A percentile compares a stretch with the other conserved stretches of the same genome.
Conservation (phyloP, 2,113 vertebrate species). For the Pao palembangensis region DNA sequence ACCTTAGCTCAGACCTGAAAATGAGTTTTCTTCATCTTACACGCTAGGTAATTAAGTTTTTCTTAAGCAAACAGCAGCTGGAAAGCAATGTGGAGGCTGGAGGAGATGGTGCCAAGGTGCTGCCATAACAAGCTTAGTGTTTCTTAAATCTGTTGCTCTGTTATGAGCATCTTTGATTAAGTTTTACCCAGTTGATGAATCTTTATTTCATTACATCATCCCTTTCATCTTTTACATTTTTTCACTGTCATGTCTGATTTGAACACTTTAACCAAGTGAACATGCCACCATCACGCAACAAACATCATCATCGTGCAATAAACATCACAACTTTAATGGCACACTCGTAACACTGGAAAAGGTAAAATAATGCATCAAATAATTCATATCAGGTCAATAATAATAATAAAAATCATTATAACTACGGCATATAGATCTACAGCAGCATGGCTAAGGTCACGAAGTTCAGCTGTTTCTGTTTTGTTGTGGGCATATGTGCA, state of each 20-base stretch:
- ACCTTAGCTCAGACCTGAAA: slow-evolving; percentile 9
- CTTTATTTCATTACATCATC: slow-evolving; percentile 1
- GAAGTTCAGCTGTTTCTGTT: too few relatives aligned
- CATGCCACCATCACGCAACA: not conserved
- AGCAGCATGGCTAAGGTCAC: too few relatives aligned
- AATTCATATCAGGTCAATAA: too few relatives aligned
- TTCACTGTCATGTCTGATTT: slow-evolving; percentile 2
- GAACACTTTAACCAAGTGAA: not conserved
- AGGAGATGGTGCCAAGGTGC: not conserved
- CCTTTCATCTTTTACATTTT: not conserved
- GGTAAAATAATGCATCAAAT: too few relatives aligned
- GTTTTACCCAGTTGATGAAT: not conserved
- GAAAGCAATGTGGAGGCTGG: not conserved
- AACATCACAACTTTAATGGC: too few relatives aligned
- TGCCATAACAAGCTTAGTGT: not conserved
- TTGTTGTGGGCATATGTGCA: too few relatives aligned
- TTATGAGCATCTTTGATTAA: not conserved
- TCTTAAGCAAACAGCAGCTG: slow-evolving; percentile 15
- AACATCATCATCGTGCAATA: too few relatives aligned
- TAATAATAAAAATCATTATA: too few relatives aligned
- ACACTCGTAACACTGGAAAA: too few relatives aligned
- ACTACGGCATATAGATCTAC: too few relatives aligned
- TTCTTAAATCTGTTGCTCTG: not conserved
- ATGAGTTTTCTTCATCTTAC: slow-evolving; percentile 16
- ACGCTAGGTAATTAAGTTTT: slow-evolving; percentile 22